Base-by-base conservation (phyloP, 37 sponge, comb jelly and placozoan genomes). In the Tethya wilhelma region DNA sequence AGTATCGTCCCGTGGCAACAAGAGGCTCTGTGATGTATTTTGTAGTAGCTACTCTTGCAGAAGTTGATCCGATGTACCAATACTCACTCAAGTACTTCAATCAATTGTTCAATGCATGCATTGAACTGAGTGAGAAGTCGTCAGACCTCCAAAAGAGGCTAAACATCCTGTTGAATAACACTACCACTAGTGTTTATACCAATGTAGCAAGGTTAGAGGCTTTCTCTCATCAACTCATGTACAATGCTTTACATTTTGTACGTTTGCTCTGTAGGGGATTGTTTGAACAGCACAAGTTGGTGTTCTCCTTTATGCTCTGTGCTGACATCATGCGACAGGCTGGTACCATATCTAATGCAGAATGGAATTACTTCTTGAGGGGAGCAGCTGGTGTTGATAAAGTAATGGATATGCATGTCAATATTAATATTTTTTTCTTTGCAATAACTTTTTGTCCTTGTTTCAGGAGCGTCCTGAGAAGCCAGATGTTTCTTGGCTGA, bases 1-100 rank as follows among this genome's bases (percentile, higher is more conserved):
- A 94, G 70, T 99, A 99, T 53, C 89, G 93, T 29, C 72, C 90
- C 11, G 99, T 99, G 34, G 99, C 99, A 12, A 93, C 89, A 41
- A 80, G 97, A 69, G 97, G 96, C 22, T 96, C 97, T 38, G 91
- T 99, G 40, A 92, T 99, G 86, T 99, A 94, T 80, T 99, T 99
- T 86, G 97, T 96, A 26, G 93, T 96, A 23, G 97, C 99, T 19
- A 86, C 80, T 0, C 79, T 99, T 73, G 93, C 95, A 44, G 97
- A 96, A 58, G 88, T 99, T 9, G 99, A 99, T 69, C 97, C 99
- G 0, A 99, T 99, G 99, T 99, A 99, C 88, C 99, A 99, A 76
- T 99, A 86, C 90, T 99, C 99, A 22, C 93, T 99, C 43, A 96
- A 99, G 76, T 99, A 96, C 69, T 99, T 99, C 90, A 95, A 75